Conservation (phyloP, 2,113 vertebrate species). For the Nyctereutes procyonoides region DNA sequence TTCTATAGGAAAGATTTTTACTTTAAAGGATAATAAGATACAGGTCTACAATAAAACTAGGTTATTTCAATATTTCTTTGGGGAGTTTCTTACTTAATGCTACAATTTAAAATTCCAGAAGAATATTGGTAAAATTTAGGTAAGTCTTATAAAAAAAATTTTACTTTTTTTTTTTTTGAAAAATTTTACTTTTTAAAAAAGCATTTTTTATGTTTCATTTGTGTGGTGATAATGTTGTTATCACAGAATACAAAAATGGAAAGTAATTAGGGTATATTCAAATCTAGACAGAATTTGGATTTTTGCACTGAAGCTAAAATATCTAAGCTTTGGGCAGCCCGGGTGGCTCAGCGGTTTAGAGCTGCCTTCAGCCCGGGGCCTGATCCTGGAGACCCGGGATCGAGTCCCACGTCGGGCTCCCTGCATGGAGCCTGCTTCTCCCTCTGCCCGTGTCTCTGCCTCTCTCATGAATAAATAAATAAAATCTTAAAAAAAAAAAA, state of each 20-base stretch:
- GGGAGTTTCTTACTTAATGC: not conserved
- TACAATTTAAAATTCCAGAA: not conserved
- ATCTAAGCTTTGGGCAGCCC: not conserved
- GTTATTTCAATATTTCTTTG: not conserved
- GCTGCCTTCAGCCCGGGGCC: no score
- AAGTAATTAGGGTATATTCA: not conserved
- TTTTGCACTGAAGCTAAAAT: not conserved
- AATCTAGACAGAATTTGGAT: not conserved
- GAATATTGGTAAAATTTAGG: not conserved
- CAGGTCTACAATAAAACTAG: not conserved
- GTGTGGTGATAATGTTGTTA: not conserved
- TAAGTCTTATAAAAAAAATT: not conserved
- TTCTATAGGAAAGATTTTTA: not conserved
- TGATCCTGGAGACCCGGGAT: no score
- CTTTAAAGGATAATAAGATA: conserved; percentile 6
- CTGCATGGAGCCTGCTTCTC: no score
- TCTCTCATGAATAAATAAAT: no score
- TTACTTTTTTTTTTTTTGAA: not conserved
- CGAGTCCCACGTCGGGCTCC: no score
- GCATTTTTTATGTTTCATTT: not conserved
- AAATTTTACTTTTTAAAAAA: not conserved
- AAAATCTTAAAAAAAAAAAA: no score
- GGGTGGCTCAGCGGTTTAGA: no score
- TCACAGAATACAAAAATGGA: not conserved
- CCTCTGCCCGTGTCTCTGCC: no score